A percentile compares a stretch with the other conserved stretches of the same genome.
These are phyloP conservation scores for Steinernema scapterisci DNA, from an alignment of 2,888 invertebrate species.

Conservation along the genomic window DNA sequence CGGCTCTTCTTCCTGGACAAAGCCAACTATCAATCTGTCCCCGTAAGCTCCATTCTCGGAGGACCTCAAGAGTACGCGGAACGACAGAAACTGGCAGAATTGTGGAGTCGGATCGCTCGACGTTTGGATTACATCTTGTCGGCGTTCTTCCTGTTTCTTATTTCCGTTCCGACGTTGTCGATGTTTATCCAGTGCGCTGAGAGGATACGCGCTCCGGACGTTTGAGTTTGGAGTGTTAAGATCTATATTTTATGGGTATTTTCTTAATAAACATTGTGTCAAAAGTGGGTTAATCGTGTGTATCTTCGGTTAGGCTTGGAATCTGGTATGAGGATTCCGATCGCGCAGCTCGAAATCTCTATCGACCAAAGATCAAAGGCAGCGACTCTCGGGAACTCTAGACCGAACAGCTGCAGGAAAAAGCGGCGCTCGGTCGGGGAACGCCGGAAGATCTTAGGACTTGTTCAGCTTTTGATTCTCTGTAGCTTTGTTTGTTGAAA, in stretches of 20 bases:
- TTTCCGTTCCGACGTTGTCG: constrained; percentile 50
- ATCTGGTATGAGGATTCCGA: no score
- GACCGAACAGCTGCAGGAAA: no score
- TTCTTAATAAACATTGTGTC: not conserved
- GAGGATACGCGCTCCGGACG: constrained; percentile 15
- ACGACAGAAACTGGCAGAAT: not conserved
- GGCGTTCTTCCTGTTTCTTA: constrained; percentile 46
- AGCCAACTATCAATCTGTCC: not conserved
- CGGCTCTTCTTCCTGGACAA: not conserved
- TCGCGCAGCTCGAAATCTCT: no score
- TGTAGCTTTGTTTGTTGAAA: no score
- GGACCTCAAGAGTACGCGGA: not conserved
- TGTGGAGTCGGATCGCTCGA: constrained; percentile 41
- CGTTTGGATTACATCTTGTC: constrained; percentile 52
- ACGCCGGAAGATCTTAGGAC: no score
- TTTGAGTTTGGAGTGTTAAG: not conserved
- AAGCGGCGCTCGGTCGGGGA: no score
- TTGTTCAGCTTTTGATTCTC: no score
- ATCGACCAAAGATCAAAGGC: no score
- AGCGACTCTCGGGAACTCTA: no score
- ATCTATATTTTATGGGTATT: constrained; percentile 11
- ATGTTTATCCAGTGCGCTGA: constrained; percentile 39
- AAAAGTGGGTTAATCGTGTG: no score
- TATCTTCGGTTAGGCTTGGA: no score
- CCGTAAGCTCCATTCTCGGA: not conserved